Percentiles rank a stretch among this genome's conserved stretches.
Evolutionary conservation across 1,140 invertebrate species (phyloP).

Genomic region (Cotesia typhae): DNA sequence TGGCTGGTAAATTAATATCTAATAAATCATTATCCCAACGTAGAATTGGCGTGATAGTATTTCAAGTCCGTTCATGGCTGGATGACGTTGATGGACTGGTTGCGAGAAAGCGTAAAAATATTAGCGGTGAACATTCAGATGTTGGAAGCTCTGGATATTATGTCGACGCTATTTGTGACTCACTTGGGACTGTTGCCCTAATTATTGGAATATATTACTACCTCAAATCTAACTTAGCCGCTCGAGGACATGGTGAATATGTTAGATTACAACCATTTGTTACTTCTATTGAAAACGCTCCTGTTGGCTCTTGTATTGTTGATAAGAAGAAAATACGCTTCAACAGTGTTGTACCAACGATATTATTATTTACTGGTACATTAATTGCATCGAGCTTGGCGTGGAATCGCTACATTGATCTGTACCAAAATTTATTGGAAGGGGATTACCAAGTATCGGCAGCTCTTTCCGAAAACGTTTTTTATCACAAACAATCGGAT

Average conservation of each 20-base stretch:
- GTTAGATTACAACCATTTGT: constrained; percentile 67
- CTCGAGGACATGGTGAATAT: constrained; percentile 70
- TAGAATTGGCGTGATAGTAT: constrained; percentile 75
- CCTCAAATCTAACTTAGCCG: constrained; percentile 74
- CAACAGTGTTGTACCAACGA: constrained; percentile 71
- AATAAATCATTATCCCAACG: constrained; percentile 74
- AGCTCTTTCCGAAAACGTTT: constrained; percentile 67
- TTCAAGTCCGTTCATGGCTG: constrained; percentile 79
- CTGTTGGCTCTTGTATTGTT: constrained; percentile 54
- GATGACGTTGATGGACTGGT: constrained; percentile 84
- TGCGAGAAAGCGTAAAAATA: constrained; percentile 74
- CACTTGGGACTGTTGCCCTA: constrained; percentile 75
- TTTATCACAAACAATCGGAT: constrained; percentile 51
- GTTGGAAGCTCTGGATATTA: constrained; percentile 76
- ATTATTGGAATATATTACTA: constrained; percentile 73
- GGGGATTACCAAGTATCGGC: constrained; percentile 62
- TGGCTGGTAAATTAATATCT: constrained; percentile 75
- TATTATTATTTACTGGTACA: constrained; percentile 75
- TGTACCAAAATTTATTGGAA: constrained; percentile 80
- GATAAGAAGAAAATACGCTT: constrained; percentile 71
- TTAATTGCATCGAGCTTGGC: constrained; percentile 75
- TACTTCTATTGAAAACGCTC: constrained; percentile 63
- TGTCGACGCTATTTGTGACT: constrained; percentile 79
- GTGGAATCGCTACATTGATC: constrained; percentile 83
- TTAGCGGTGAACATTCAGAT: constrained; percentile 76